phyloP scores from a whole-genome alignment of 2,797 vertebrate genomes.

The Pelochelys cantorii region DNA sequence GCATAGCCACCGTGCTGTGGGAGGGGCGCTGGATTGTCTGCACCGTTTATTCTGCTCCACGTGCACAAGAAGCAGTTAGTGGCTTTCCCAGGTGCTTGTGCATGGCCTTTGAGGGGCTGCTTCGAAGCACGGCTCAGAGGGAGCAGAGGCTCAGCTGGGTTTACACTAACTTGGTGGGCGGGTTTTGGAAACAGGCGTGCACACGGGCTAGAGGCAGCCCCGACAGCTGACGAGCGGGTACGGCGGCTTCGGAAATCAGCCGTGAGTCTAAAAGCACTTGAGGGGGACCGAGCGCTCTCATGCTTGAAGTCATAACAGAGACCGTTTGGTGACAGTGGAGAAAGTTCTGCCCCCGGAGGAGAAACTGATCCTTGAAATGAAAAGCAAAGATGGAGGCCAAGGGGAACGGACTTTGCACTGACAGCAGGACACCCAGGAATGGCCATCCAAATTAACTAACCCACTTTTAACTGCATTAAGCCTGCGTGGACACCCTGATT shows the following conservation, averaged over 20 bases:
- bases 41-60: not conserved
- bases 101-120: not conserved
- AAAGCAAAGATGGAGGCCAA: not conserved
- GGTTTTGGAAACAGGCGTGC: not conserved
- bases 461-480: not conserved
- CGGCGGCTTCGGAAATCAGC: not conserved
- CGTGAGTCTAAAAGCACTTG: not conserved
- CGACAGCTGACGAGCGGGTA: not conserved
- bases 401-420: not conserved
- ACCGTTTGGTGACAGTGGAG: fast-evolving
- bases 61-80: not conserved
- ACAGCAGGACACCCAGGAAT: not conserved
- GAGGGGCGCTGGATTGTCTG: fast-evolving
- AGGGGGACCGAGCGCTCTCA: too few relatives aligned
- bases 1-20: fast-evolving
- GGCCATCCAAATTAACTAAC: not conserved
- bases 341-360: not conserved
- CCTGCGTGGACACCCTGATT: not conserved
- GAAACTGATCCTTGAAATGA: not conserved
- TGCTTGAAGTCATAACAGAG: fast-evolving
- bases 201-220: not conserved
- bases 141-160: not conserved
- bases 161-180: too few relatives aligned
- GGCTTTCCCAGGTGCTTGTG: not conserved
- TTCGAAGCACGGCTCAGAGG: not conserved